Evolutionary conservation across 2,888 invertebrate genomes (phyloP), one percentile per base, ranked within the genome.

Genomic region (Callimorpha dominula): DNA sequence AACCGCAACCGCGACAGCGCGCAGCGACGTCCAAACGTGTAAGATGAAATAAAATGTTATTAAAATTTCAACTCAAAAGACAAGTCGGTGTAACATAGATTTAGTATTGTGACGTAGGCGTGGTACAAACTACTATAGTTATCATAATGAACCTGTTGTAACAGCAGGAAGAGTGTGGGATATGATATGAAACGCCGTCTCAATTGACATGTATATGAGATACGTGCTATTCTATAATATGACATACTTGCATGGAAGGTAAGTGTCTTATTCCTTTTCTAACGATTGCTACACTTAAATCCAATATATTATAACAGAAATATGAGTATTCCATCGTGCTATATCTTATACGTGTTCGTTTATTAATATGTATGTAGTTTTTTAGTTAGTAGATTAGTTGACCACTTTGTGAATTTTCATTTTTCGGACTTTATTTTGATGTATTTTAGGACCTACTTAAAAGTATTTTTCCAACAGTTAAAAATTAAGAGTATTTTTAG

Each of bases 31-130:
- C 74, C 74, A 74, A 81, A 79, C 80, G 84, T 85, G 89, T 88
- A 86, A 88, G 89, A 85, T 87, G 88, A 87, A 87, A 88, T 82
- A 81, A 82, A 89, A 86, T 86, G 89, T 88, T 90, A 91, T 90
- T 91, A 90, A 89, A 89, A 90, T 91, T 91, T 91, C 89, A 90
- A 86, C 85, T 88, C 79, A 85, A 86, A 85, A 88, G 87, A 85
- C 87, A 87, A 77, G 87, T 81, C 85, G 81, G 80, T 80, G 31
- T 82, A 81, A 84, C 79, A 82, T 75, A 83, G 81, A 77, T 78
- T 78, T 82, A 77, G 52, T 80, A 71, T 72, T 65, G 71, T 77
- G 79, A 72, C 60, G 75, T 77, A 81, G 85, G 81, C 75, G 79
- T 83, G 75, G 74, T 77, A 70, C 78, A 78, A 83, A 82, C 72